A percentile compares a stretch with the other conserved stretches of the same genome.
Evolutionary conservation across 2,888 invertebrate species (phyloP).

Genomic region (Pelosia muscerda): DNA sequence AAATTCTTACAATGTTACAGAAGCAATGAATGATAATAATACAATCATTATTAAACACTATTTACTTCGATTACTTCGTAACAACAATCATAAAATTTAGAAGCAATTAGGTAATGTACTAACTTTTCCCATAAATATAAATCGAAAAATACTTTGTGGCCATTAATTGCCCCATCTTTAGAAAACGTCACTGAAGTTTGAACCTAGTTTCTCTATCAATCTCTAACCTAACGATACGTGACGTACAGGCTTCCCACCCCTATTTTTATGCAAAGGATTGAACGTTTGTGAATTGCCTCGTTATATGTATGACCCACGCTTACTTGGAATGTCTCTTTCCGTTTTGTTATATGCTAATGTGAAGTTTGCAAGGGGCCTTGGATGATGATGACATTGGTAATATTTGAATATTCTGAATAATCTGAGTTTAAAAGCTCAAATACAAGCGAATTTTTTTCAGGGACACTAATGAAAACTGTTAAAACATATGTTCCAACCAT

Average conservation of each 20-base stretch:
- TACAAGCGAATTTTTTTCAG: too few relatives aligned
- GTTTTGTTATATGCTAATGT: constrained; percentile 7
- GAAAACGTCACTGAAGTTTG: neutral
- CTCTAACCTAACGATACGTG: neutral
- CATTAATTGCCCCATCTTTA: neutral
- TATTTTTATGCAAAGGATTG: constrained; percentile 32
- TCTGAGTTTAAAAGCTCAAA: neutral
- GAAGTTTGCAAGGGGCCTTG: neutral
- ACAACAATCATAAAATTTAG: too few relatives aligned
- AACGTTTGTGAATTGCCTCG: constrained; percentile 29
- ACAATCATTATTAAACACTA: too few relatives aligned
- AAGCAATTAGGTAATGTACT: too few relatives aligned
- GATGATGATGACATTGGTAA: neutral
- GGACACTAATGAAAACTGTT: too few relatives aligned
- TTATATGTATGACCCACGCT: constrained; percentile 30
- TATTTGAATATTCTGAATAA: neutral
- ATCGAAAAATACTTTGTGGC: too few relatives aligned
- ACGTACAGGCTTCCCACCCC: constrained; percentile 12
- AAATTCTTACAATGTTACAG: too few relatives aligned
- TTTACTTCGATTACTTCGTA: too few relatives aligned
- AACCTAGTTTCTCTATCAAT: neutral
- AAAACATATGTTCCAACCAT: too few relatives aligned
- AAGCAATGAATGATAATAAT: too few relatives aligned
- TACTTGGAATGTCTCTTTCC: constrained; percentile 14
- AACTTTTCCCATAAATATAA: too few relatives aligned